Conservation (phyloP, 2,888 invertebrate genomes). For the Parthenolecanium corni region DNA sequence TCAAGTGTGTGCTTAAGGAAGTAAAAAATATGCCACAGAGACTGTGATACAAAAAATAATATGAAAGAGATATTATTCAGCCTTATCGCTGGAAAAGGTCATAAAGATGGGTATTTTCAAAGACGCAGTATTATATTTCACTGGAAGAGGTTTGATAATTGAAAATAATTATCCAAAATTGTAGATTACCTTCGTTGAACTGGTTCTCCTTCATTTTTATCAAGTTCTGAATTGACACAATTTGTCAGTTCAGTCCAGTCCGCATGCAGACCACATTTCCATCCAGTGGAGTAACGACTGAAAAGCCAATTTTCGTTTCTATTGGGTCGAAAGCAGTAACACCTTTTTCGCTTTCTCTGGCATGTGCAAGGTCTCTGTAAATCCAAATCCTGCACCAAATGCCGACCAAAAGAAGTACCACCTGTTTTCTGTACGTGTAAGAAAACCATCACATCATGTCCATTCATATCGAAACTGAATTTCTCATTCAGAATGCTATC, state of each 20-base stretch:
- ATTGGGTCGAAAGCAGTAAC: constrained; percentile 83
- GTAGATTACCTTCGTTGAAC: constrained; percentile 52
- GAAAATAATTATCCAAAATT: too few relatives aligned
- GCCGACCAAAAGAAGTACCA: constrained; percentile 92
- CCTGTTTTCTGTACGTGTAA: constrained; percentile 99
- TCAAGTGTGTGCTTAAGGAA: too few relatives aligned
- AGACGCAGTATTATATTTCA: neutral
- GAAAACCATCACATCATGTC: constrained; percentile 94
- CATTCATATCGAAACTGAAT: constrained; percentile 78
- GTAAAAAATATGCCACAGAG: too few relatives aligned
- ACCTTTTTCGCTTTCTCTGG: constrained; percentile 74
- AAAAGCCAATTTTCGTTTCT: constrained; percentile 94
- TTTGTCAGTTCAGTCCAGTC: constrained; percentile 94
- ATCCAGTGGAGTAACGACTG: constrained; percentile 91
- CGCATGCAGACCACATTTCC: constrained; percentile 96
- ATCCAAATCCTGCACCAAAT: constrained; percentile 89
- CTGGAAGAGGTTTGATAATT: neutral
- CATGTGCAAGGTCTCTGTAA: constrained; percentile 87
- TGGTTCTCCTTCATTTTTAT: constrained; percentile 74
- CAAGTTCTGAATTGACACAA: constrained; percentile 83
- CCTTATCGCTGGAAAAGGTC: too few relatives aligned
- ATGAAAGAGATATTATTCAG: too few relatives aligned
- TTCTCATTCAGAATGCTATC: constrained; percentile 74
- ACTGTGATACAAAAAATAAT: too few relatives aligned
- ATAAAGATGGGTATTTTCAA: neutral